Evolutionary conservation across 2,888 invertebrate genomes (phyloP).

Genomic region (Belgica antarctica): DNA sequence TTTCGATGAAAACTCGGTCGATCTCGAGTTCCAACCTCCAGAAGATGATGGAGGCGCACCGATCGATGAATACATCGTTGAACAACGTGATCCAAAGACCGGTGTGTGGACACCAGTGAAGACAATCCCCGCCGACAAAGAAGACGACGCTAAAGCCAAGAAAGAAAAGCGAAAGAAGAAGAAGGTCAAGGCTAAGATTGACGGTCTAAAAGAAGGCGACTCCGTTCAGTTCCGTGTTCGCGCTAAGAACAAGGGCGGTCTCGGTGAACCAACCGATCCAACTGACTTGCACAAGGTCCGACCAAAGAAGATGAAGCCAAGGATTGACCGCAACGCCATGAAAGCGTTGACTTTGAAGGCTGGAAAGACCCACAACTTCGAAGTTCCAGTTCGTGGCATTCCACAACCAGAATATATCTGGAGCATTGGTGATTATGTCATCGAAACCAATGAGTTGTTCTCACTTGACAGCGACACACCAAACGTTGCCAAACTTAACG

Average conservation of each 20-base stretch:
- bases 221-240: constrained; percentile 94
- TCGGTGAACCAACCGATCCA: constrained; percentile 85
- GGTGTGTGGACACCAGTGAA: constrained; percentile 92
- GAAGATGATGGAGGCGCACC: constrained; percentile 95
- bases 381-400: constrained; percentile 94
- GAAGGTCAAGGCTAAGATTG: constrained; percentile 73
- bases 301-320: constrained; percentile 87
- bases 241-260: constrained; percentile 93
- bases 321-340: constrained; percentile 91
- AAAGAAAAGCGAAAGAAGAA: constrained; percentile 79
- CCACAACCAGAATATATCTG: constrained; percentile 89
- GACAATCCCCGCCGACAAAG: constrained; percentile 87
- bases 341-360: constrained; percentile 84
- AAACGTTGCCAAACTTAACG: constrained; percentile 61
- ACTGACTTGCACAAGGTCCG: constrained; percentile 86
- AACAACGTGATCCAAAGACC: constrained; percentile 87
- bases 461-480: constrained; percentile 73
- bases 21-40: constrained; percentile 88
- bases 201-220: constrained; percentile 84
- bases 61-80: constrained; percentile 87
- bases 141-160: constrained; percentile 79
- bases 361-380: constrained; percentile 84
- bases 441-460: constrained; percentile 68
- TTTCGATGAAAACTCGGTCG: constrained; percentile 91
- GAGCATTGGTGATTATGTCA: constrained; percentile 59